phyloP scores from a whole-genome alignment of 2,797 vertebrate species.

The Microctenopoma steveboyesi region DNA sequence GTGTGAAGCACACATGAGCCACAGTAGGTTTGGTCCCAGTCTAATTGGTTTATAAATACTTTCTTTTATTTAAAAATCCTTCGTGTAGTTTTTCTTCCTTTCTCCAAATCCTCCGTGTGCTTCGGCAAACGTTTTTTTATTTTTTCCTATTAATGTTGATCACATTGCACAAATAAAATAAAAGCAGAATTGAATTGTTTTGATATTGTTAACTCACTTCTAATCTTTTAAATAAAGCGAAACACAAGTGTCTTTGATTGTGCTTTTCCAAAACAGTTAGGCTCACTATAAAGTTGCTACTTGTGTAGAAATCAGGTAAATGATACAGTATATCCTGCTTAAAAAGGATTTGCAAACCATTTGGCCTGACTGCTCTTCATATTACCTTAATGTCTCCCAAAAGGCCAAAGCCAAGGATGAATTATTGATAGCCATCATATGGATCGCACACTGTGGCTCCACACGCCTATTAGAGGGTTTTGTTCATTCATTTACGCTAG shows the following conservation, averaged over 20 bases:
- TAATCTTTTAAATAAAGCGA: conserved; percentile 67
- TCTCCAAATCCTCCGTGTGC: conserved; percentile 3
- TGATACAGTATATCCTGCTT: conserved; percentile 75
- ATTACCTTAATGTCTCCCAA: conserved; percentile 84
- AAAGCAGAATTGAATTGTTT: conserved; percentile 54
- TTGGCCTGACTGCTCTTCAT: conserved; percentile 83
- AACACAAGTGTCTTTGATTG: conserved; percentile 66
- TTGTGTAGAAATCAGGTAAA: conserved; percentile 78
- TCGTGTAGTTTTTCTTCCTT: background rate
- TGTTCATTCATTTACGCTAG: conserved; percentile 82
- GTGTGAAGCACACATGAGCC: conserved; percentile 62
- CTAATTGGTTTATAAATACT: background rate
- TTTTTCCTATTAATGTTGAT: conserved; percentile 36
- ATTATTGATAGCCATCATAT: conserved; percentile 85
- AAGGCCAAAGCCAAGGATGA: conserved; percentile 81
- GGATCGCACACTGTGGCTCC: conserved; percentile 80
- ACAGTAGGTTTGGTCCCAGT: conserved; percentile 14
- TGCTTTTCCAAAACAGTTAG: conserved; percentile 70
- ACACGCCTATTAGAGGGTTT: conserved; percentile 80
- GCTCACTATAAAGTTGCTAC: conserved; percentile 67
- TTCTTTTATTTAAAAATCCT: conserved; percentile 8
- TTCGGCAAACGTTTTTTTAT: conserved; percentile 3
- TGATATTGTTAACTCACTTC: conserved; percentile 27
- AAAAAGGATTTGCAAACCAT: conserved; percentile 81
- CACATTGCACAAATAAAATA: conserved; percentile 30